phyloP scores from a whole-genome alignment of 2,888 invertebrate species.

The Dimorphilus gyrociliatus region DNA sequence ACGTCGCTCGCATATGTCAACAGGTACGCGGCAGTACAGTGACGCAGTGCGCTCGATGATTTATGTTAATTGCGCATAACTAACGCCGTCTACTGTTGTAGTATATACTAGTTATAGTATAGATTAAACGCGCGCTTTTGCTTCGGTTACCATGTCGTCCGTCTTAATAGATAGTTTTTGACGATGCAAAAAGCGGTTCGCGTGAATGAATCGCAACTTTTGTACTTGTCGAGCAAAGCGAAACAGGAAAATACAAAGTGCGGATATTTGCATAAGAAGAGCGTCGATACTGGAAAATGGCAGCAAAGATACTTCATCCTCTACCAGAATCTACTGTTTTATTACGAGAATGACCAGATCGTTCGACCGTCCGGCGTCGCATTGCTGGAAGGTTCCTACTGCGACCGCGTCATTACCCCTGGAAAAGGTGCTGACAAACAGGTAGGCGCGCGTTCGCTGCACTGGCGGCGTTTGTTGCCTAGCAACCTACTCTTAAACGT shows the following conservation, averaged over 20 bases:
- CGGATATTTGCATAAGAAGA: conserved; percentile 67
- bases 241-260: conserved; percentile 63
- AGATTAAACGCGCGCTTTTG: too few relatives aligned
- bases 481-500: too few relatives aligned
- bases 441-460: too few relatives aligned
- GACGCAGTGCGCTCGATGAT: too few relatives aligned
- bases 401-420: conserved; percentile 31
- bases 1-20: too few relatives aligned
- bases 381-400: conserved; percentile 69
- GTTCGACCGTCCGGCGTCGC: conserved; percentile 64
- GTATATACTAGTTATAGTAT: too few relatives aligned
- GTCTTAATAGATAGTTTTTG: too few relatives aligned
- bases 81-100: too few relatives aligned
- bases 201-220: conserved; percentile 61
- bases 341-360: conserved; percentile 68
- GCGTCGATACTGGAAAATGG: conserved; percentile 72
- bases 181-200: conserved; percentile 70
- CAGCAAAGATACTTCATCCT: conserved; percentile 44
- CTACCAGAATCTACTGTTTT: conserved; percentile 70
- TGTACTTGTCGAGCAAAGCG: conserved; percentile 69
- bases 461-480: too few relatives aligned
- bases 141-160: too few relatives aligned
- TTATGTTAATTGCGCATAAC: too few relatives aligned
- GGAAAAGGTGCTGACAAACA: conserved; percentile 30
- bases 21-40: too few relatives aligned